Evolutionary conservation across 1,140 invertebrate genomes (phyloP).

Genomic region (Papilio dardanus): DNA sequence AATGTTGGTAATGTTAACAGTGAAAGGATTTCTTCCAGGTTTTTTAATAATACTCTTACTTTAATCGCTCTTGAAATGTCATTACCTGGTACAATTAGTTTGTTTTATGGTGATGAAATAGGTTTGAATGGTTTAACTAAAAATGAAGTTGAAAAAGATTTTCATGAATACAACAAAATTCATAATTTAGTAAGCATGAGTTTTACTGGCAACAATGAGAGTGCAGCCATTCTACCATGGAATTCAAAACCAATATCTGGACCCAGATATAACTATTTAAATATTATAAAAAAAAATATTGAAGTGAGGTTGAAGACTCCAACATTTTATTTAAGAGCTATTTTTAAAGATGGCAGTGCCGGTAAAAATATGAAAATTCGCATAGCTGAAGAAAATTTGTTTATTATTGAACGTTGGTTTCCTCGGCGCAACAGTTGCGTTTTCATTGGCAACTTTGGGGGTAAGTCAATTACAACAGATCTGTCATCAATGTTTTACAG

Average conservation of each 20-base stretch:
- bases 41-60: slow-evolving; percentile 85
- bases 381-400: slow-evolving; percentile 84
- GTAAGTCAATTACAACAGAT: slow-evolving; percentile 84
- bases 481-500: slow-evolving; percentile 89
- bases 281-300: slow-evolving; percentile 83
- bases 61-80: slow-evolving; percentile 87
- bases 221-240: slow-evolving; percentile 83
- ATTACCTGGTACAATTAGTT: slow-evolving; percentile 90
- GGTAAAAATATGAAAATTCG: slow-evolving; percentile 86
- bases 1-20: slow-evolving; percentile 85
- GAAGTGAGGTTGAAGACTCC: slow-evolving; percentile 84
- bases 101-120: slow-evolving; percentile 92
- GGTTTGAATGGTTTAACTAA: slow-evolving; percentile 82
- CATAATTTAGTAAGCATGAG: slow-evolving; percentile 87
- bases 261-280: slow-evolving; percentile 78
- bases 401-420: slow-evolving; percentile 89
- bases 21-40: slow-evolving; percentile 83
- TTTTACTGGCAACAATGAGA: slow-evolving; percentile 70
- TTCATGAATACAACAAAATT: slow-evolving; percentile 84
- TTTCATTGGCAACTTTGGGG: slow-evolving; percentile 87
- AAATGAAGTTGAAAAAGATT: slow-evolving; percentile 82
- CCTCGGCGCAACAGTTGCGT: slow-evolving; percentile 89
- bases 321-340: slow-evolving; percentile 87
- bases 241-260: slow-evolving; percentile 75
- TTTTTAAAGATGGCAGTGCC: slow-evolving; percentile 84